Evolutionary conservation across 2,888 invertebrate species (phyloP).

Genomic region (Aromia moschata): DNA sequence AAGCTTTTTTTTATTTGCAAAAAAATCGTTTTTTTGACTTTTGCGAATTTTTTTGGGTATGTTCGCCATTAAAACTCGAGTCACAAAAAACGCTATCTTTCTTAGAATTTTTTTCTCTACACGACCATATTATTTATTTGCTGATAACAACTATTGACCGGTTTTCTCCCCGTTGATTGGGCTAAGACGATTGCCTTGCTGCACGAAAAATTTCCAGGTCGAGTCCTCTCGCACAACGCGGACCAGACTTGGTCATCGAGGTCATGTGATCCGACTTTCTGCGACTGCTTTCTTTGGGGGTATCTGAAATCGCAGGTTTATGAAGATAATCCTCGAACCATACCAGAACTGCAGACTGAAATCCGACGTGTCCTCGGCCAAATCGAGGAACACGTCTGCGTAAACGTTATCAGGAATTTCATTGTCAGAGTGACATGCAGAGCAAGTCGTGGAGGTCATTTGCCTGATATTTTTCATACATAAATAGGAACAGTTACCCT

Average conservation of each 20-base stretch:
- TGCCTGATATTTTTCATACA: constrained; percentile 15
- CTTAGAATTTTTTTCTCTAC: no score
- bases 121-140: no score
- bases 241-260: constrained; percentile 29
- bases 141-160: no score
- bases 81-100: no score
- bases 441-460: constrained; percentile 43
- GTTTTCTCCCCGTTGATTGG: no score
- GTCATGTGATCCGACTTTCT: constrained; percentile 34
- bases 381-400: constrained; percentile 45
- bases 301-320: constrained; percentile 33
- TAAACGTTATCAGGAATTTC: constrained; percentile 30
- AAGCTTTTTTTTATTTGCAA: no score
- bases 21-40: no score
- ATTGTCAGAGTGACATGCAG: constrained; percentile 40
- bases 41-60: no score
- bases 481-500: not conserved
- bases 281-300: constrained; percentile 28
- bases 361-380: constrained; percentile 40
- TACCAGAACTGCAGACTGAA: constrained; percentile 27
- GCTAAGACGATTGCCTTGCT: no score
- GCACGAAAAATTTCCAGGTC: no score
- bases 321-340: constrained; percentile 2
- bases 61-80: no score
- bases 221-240: not conserved